Evolutionary conservation across 2,797 vertebrate genomes (phyloP).

Genomic region (Typhlichthys subterraneus): DNA sequence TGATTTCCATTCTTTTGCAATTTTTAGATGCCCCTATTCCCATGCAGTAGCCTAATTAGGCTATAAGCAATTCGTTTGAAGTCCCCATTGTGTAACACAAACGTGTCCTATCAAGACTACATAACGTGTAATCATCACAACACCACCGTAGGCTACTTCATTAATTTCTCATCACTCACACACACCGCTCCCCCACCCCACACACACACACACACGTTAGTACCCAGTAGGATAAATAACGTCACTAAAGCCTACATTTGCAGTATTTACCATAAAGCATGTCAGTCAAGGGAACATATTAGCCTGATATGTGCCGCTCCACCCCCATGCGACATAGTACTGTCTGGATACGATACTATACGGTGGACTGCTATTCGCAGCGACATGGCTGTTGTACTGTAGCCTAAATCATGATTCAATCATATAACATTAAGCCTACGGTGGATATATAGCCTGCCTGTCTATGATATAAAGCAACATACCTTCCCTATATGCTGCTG

Average conservation of each 20-base stretch:
- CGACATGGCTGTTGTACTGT: conserved; percentile 6
- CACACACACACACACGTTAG: background rate
- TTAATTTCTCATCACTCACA: background rate
- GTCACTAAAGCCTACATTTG: background rate
- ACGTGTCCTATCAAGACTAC: background rate
- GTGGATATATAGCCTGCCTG: no score
- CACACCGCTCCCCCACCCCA: background rate
- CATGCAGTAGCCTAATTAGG: no score
- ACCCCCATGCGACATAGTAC: conserved; percentile 10
- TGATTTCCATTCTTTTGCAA: no score
- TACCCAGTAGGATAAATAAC: background rate
- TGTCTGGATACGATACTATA: conserved; percentile 8
- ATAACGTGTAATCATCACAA: no score
- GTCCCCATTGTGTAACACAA: no score
- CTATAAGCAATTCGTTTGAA: no score
- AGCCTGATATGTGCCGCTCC: background rate
- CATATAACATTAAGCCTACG: no score
- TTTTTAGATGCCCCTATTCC: no score
- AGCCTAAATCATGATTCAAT: background rate
- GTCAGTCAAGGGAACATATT: background rate
- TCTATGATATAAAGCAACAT: conserved; percentile 30
- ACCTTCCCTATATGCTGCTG: conserved; percentile 27
- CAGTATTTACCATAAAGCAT: background rate
- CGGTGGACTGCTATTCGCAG: background rate
- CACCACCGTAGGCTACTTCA: no score